A percentile compares a stretch with the other conserved stretches of the same genome.
These are phyloP conservation scores for Stigmatopora argus DNA, from an alignment of 2,113 vertebrate species.

Conservation along the genomic window DNA sequence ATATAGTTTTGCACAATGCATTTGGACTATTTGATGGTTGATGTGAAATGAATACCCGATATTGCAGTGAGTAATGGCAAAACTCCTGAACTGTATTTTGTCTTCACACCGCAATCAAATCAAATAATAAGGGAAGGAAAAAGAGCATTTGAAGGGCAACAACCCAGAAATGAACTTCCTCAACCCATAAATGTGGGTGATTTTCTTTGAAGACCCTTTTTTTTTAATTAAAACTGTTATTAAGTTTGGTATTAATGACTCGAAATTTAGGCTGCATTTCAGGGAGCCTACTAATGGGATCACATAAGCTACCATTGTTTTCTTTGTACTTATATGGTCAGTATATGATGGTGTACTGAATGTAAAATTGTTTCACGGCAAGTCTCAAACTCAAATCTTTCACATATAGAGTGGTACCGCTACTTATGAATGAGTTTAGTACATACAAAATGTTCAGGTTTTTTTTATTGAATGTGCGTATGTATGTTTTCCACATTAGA, in stretches of 20 bases:
- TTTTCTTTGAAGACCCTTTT: no score
- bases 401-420: no score
- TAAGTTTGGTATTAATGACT: no score
- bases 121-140: not conserved
- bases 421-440: no score
- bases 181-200: no score
- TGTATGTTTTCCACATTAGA: no score
- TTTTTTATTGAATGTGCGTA: no score
- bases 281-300: no score
- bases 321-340: not conserved
- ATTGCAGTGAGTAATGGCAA: conserved; percentile 14
- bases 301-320: no score
- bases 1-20: conserved; percentile 40
- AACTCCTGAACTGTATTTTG: conserved; percentile 10
- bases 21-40: conserved; percentile 34
- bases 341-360: not conserved
- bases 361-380: not conserved
- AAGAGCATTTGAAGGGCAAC: not conserved
- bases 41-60: conserved; percentile 18
- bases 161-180: not conserved
- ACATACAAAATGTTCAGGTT: no score
- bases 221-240: no score
- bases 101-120: conserved; percentile 2
- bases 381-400: conserved; percentile 2
- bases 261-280: no score